A percentile compares a stretch with the other conserved stretches of the same genome.
These are phyloP conservation scores for Sesamia nonagrioides DNA, from an alignment of 1,140 invertebrate genomes.

Conservation along the genomic window DNA sequence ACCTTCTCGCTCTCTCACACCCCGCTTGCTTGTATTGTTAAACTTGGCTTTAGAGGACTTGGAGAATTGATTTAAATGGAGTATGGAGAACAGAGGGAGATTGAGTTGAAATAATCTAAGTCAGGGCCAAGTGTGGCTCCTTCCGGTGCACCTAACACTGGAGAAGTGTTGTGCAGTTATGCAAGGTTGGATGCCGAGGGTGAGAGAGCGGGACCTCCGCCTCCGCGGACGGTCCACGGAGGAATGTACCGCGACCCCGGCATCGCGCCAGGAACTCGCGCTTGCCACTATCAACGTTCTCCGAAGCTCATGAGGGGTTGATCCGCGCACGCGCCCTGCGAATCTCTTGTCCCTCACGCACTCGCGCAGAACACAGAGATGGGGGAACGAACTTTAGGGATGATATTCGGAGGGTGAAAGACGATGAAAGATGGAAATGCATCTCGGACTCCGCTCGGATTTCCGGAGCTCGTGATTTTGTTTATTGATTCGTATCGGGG, in stretches of 20 bases:
- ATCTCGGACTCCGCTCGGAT: slow-evolving; percentile 84
- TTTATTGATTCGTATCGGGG: slow-evolving; percentile 84
- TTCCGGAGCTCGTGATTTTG: slow-evolving; percentile 85
- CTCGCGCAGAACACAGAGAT: slow-evolving; percentile 59
- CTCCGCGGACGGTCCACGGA: slow-evolving; percentile 80
- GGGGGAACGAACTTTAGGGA: slow-evolving; percentile 71
- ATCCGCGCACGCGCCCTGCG: slow-evolving; percentile 75
- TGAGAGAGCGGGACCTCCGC: slow-evolving; percentile 85
- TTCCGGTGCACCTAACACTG: slow-evolving; percentile 53
- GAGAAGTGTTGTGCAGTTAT: slow-evolving; percentile 51
- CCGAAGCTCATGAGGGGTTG: slow-evolving; percentile 78
- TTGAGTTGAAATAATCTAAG: slow-evolving; percentile 31
- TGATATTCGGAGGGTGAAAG: slow-evolving; percentile 85
- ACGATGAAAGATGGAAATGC: slow-evolving; percentile 86
- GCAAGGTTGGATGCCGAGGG: slow-evolving; percentile 61
- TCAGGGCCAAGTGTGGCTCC: slow-evolving; percentile 50
- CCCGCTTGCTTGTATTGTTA: slow-evolving; percentile 65
- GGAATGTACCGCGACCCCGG: slow-evolving; percentile 78
- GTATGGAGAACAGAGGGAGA: slow-evolving; percentile 16
- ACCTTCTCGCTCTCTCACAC: slow-evolving; percentile 83
- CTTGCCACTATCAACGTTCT: slow-evolving; percentile 77
- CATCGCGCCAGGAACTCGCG: slow-evolving; percentile 79
- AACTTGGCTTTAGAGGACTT: slow-evolving; percentile 38
- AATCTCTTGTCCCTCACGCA: slow-evolving; percentile 66
- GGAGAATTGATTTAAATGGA: slow-evolving; percentile 34